Percentiles rank a stretch among this genome's conserved stretches.
These are phyloP conservation scores for Sorex araneus DNA, from an alignment of 2,113 vertebrate species.

Conservation along the genomic window DNA sequence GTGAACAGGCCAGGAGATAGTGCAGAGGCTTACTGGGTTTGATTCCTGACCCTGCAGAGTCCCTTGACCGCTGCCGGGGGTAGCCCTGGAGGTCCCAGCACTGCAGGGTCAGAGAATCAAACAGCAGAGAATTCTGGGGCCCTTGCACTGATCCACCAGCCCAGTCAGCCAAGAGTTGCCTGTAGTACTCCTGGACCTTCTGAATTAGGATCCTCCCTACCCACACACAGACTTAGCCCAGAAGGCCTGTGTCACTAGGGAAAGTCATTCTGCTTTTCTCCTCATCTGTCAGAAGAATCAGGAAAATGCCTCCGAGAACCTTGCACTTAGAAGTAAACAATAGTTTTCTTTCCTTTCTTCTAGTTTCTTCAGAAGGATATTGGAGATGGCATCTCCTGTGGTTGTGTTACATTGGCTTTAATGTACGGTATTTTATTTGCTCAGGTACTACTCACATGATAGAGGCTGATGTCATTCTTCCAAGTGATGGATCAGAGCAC, in stretches of 20 bases:
- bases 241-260: too few species aligned
- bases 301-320: neutral
- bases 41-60: too few species aligned
- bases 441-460: conserved; percentile 95
- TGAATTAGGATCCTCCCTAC: too few species aligned
- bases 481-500: conserved; percentile 81
- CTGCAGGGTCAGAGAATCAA: too few species aligned
- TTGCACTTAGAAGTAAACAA: neutral
- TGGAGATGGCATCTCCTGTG: neutral
- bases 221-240: too few species aligned
- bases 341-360: neutral
- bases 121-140: too few species aligned
- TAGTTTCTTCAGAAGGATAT: neutral
- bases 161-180: too few species aligned
- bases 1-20: neutral
- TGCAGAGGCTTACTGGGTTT: too few species aligned
- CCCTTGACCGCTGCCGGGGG: too few species aligned
- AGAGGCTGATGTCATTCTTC: conserved; percentile 94
- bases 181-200: too few species aligned
- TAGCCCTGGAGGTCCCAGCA: too few species aligned
- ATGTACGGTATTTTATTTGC: neutral
- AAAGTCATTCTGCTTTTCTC: neutral
- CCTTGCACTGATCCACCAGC: too few species aligned
- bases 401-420: neutral
- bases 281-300: neutral